phyloP scores from a whole-genome alignment of 2,113 vertebrate genomes.

The Odontophorus gujanensis region DNA sequence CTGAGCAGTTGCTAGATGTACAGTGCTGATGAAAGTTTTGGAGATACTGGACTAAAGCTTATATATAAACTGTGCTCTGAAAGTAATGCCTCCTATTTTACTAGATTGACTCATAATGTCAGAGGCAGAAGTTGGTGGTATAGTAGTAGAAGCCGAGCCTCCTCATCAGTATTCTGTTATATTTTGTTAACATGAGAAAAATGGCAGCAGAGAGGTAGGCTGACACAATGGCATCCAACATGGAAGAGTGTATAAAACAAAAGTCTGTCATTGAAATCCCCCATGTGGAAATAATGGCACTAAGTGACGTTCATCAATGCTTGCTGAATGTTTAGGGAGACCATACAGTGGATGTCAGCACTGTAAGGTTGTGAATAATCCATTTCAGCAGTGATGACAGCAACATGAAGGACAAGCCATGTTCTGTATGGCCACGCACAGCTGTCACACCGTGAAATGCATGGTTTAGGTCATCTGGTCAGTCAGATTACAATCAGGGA shows the following conservation, averaged over 20 bases:
- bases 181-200: neutral
- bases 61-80: neutral
- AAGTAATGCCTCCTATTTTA: neutral
- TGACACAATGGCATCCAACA: too few relatives aligned
- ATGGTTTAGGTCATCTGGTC: neutral
- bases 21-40: constrained; percentile 8
- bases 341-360: too few relatives aligned
- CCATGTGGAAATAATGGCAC: too few relatives aligned
- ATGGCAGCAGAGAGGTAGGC: too few relatives aligned
- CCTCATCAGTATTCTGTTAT: neutral
- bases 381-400: too few relatives aligned
- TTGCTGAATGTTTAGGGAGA: too few relatives aligned
- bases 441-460: neutral
- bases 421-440: too few relatives aligned
- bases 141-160: neutral
- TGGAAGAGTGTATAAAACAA: too few relatives aligned
- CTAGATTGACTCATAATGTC: neutral
- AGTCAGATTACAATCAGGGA: neutral
- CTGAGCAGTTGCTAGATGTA: neutral
- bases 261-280: too few relatives aligned
- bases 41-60: neutral
- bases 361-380: too few relatives aligned
- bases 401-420: neutral
- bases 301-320: too few relatives aligned
- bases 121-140: neutral